A percentile compares a stretch with the other conserved stretches of the same genome.
These are phyloP conservation scores for Mamestra brassicae DNA, from an alignment of 2,888 invertebrate genomes.

Conservation along the genomic window DNA sequence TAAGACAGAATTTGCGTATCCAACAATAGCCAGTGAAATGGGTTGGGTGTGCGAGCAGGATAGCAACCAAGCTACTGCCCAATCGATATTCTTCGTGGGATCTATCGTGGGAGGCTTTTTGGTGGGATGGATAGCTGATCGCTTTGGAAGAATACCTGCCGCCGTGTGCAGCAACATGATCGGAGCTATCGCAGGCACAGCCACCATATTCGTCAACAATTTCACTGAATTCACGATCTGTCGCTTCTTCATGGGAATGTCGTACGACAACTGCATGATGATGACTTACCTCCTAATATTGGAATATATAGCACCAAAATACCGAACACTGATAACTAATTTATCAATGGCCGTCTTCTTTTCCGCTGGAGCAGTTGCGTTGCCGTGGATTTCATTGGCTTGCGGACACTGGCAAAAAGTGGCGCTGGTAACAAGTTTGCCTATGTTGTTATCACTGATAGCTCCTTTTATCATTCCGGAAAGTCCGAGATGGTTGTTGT, in stretches of 20 bases:
- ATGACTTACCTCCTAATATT: constrained; percentile 80
- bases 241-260: constrained; percentile 82
- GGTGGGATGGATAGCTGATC: constrained; percentile 81
- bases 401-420: constrained; percentile 81
- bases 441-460: constrained; percentile 75
- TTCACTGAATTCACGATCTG: constrained; percentile 76
- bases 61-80: constrained; percentile 82
- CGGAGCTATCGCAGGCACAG: constrained; percentile 76
- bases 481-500: constrained; percentile 82
- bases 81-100: constrained; percentile 81
- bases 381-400: constrained; percentile 82
- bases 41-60: constrained; percentile 82
- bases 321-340: constrained; percentile 80
- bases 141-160: constrained; percentile 80
- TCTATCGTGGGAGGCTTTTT: constrained; percentile 80
- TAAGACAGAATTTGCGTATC: constrained; percentile 81
- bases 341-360: constrained; percentile 80
- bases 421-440: constrained; percentile 79
- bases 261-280: constrained; percentile 84
- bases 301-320: constrained; percentile 82
- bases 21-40: constrained; percentile 80
- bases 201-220: constrained; percentile 74
- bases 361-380: constrained; percentile 67
- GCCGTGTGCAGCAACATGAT: constrained; percentile 77
- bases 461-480: constrained; percentile 80